A percentile compares a stretch with the other conserved stretches of the same genome.
phyloP scores from a whole-genome alignment of 2,888 invertebrate genomes.

The Theodoxus fluviatilis region DNA sequence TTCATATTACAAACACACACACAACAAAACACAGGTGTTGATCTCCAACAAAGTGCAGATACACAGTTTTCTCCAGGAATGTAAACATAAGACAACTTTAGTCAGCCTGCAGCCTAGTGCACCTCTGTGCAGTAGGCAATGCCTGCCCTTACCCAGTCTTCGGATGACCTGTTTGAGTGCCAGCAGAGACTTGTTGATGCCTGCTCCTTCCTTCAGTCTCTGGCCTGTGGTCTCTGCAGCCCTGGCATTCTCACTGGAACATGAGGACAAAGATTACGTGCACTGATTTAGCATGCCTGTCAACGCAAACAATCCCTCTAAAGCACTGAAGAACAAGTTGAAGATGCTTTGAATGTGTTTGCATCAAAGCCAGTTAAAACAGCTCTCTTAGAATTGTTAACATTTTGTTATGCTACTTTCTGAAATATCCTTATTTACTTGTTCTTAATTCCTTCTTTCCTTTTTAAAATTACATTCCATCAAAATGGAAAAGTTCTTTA shows the following conservation, averaged over 20 bases:
- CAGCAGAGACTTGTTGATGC: conserved; percentile 82
- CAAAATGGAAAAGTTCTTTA: too few species aligned
- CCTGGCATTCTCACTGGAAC: conserved; percentile 64
- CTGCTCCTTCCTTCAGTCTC: conserved; percentile 74
- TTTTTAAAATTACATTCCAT: too few species aligned
- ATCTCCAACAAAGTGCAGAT: too few species aligned
- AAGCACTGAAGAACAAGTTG: neutral
- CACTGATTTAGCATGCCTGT: neutral
- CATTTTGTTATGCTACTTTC: neutral
- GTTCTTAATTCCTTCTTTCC: neutral
- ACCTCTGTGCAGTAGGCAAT: neutral
- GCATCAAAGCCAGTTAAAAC: too few species aligned
- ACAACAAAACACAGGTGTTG: too few species aligned
- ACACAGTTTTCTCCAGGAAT: too few species aligned
- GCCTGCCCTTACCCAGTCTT: conserved; percentile 77
- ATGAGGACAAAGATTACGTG: neutral
- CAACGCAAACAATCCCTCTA: neutral
- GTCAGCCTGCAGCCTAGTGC: neutral
- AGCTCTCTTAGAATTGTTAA: neutral
- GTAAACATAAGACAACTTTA: too few species aligned
- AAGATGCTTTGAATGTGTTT: neutral
- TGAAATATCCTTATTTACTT: neutral
- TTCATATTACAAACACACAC: too few species aligned
- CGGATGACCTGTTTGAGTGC: conserved; percentile 84
- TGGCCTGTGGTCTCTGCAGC: conserved; percentile 85